phyloP scores from a whole-genome alignment of 2,113 vertebrate species.

The Elephas maximus region DNA sequence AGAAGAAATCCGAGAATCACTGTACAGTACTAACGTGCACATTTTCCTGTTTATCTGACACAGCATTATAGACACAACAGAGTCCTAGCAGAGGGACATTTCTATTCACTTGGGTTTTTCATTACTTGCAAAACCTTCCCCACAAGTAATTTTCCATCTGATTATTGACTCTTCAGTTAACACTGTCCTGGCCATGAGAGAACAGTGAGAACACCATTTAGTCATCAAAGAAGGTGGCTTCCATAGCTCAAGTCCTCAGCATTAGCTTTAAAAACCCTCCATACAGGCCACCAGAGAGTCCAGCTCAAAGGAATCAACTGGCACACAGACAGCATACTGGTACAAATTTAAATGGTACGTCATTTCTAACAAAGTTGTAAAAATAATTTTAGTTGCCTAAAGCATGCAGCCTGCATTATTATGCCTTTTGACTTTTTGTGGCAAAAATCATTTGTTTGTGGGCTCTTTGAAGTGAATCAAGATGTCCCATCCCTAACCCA shows the following conservation, averaged over 20 bases:
- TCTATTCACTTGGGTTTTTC: background rate
- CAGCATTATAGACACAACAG: background rate
- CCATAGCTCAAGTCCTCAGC: background rate
- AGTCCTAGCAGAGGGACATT: background rate
- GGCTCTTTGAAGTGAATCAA: background rate
- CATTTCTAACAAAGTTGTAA: background rate
- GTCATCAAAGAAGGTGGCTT: background rate
- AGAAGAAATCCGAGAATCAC: background rate
- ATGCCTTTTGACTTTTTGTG: background rate
- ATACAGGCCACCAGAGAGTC: background rate
- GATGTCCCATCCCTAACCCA: background rate
- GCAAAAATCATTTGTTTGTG: background rate
- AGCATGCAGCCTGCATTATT: no score
- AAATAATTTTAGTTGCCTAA: background rate
- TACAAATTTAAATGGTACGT: background rate
- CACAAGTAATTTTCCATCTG: background rate
- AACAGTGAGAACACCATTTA: background rate
- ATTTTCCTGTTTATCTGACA: background rate
- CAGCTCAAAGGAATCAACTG: background rate
- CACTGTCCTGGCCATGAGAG: background rate
- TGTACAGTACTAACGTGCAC: background rate
- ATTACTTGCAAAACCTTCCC: background rate
- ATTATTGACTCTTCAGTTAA: background rate
- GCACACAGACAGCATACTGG: background rate
- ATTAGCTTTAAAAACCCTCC: background rate